Evolutionary conservation across 2,888 invertebrate genomes (phyloP), one percentile per base, ranked within the genome.

Genomic region (Leptura quadrifasciata): DNA sequence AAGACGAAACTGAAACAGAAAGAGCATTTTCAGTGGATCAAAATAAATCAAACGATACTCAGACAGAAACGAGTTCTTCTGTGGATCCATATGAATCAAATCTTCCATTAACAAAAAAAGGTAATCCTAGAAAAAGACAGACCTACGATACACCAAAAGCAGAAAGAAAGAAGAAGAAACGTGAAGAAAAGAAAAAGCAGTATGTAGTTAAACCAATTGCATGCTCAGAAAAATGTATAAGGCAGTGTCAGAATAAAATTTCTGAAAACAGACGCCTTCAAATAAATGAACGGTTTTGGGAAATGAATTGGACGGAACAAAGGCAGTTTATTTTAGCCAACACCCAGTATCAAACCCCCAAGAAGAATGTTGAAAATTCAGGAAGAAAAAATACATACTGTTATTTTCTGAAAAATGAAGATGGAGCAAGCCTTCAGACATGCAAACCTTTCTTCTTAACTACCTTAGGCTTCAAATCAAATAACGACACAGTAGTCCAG

Each of bases 371-470:
- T 4, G 5, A 18, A 55, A 17, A 17, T 17, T 8, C 10, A 17
- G 10, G 6, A 17, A 55, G 17, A 55, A 55, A 17, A 55, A 55
- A 55, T 10, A 55, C 63, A 4, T 24, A 18, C 4, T 20, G 8
- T 8, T 70, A 70, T 24, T 24, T 24, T 70, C 20, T 70, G 20
- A 57, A 57, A 55, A 31, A 70, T 31, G 69, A 55, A 17, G 9
- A 69, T 35, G 52, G 31, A 5, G n/a, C 6, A 17, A 68, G 54
- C 8, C 9, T n/a, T 18, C 15, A 65, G 6, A 20, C 18, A 12
- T 69, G 70, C 15, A 69, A 69, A 57, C 8, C 27, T 12, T 69
- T 69, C 15, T 69, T 57, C 31, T 58, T 69, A 15, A 58, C 27
- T 20, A 69, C 70, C 6, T 31, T 69, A 6, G 70, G 61, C 27